Evolutionary conservation across 2,797 vertebrate species (phyloP).

Genomic region (Ammospiza maritima): DNA sequence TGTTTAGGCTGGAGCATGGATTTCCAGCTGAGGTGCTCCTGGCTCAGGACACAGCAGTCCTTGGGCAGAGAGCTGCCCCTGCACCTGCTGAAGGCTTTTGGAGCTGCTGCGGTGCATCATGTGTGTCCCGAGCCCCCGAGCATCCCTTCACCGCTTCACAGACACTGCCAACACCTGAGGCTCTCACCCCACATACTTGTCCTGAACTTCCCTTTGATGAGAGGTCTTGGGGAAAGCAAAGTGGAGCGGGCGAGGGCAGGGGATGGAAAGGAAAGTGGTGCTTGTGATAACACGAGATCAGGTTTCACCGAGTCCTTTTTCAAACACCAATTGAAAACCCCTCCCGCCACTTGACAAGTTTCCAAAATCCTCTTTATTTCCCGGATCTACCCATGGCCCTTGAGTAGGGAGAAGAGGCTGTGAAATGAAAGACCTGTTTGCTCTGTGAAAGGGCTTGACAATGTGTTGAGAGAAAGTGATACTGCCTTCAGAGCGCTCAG

Average conservation of each 20-base stretch:
- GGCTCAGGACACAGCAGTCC: too few species aligned
- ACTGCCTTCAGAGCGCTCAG: constrained; percentile 77
- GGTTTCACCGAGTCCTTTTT: constrained; percentile 52
- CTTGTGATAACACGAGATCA: constrained; percentile 58
- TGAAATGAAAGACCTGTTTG: constrained; percentile 82
- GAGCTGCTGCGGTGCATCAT: constrained; percentile 77
- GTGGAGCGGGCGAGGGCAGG: rapidly evolving
- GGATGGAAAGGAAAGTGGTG: constrained; percentile 48
- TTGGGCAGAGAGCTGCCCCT: not conserved
- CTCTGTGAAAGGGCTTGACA: constrained; percentile 83
- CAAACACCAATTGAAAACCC: constrained; percentile 41
- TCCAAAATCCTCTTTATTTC: constrained; percentile 65
- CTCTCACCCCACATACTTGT: constrained; percentile 70
- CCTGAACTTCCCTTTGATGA: constrained; percentile 62
- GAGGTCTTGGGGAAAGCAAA: not conserved
- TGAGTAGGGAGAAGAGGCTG: constrained; percentile 31
- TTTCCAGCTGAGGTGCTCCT: not conserved
- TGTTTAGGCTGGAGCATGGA: not conserved
- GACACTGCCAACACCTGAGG: constrained; percentile 75
- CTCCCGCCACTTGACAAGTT: constrained; percentile 58
- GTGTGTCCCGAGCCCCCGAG: constrained; percentile 66
- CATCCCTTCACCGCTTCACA: constrained; percentile 72
- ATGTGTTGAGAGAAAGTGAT: constrained; percentile 85
- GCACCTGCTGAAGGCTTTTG: not conserved
- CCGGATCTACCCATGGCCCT: constrained; percentile 24